These are phyloP conservation scores for Cerastis leucographa DNA, from an alignment of 2,888 invertebrate species.

Conservation along the genomic window DNA sequence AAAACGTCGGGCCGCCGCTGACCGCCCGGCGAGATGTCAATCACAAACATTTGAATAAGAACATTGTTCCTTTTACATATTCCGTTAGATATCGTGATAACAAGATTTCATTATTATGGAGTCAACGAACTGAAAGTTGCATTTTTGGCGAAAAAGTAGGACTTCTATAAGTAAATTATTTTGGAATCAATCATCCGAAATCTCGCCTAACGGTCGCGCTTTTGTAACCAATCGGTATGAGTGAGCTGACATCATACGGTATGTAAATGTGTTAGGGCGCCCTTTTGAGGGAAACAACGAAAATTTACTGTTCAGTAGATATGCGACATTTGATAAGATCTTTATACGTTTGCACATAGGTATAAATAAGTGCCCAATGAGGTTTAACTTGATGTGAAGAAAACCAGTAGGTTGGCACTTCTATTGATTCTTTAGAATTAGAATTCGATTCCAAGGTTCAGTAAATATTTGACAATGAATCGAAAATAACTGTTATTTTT, in stretches of 20 bases:
- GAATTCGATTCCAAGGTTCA: slow-evolving; percentile 44
- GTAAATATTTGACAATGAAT: slow-evolving; percentile 32
- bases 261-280: slow-evolving; percentile 64
- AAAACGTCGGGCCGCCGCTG: slow-evolving; percentile 73
- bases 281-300: slow-evolving; percentile 54
- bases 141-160: slow-evolving; percentile 80
- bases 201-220: slow-evolving; percentile 82
- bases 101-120: slow-evolving; percentile 82
- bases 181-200: slow-evolving; percentile 81
- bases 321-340: slow-evolving; percentile 67
- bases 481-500: slow-evolving; percentile 37
- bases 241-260: slow-evolving; percentile 54
- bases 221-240: slow-evolving; percentile 71
- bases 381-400: slow-evolving; percentile 45
- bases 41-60: slow-evolving; percentile 88
- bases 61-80: slow-evolving; percentile 85
- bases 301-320: slow-evolving; percentile 64
- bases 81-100: slow-evolving; percentile 87
- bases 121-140: slow-evolving; percentile 84
- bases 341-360: slow-evolving; percentile 45
- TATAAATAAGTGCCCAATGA: slow-evolving; percentile 45
- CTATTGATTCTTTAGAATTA: slow-evolving; percentile 45
- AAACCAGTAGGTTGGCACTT: slow-evolving; percentile 39
- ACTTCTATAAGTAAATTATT: slow-evolving; percentile 74
- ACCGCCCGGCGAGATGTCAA: slow-evolving; percentile 90